Conservation (phyloP, 2,888 invertebrate species). For the Chorisops tibialis region DNA sequence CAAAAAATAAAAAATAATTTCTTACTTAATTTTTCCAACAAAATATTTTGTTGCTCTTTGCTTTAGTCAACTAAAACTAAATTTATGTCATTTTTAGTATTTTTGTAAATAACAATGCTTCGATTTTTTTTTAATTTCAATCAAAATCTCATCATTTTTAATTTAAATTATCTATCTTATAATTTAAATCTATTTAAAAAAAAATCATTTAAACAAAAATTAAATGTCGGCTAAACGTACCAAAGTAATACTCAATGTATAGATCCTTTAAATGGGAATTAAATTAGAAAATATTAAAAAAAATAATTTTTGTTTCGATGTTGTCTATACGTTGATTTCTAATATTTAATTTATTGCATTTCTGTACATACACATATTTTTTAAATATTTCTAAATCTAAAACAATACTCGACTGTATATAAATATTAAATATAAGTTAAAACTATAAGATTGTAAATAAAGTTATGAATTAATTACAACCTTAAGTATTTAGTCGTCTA, state of each 20-base stretch:
- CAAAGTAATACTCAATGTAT: constrained; percentile 52
- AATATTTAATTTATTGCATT: no score
- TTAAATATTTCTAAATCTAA: background rate
- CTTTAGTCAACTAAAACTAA: background rate
- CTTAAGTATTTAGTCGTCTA: no score
- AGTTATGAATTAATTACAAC: no score
- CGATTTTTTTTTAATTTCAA: background rate
- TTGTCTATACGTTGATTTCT: no score
- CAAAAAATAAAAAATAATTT: constrained; percentile 4
- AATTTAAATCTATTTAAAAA: constrained; percentile 3
- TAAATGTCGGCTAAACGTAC: constrained; percentile 50
- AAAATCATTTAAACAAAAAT: constrained; percentile 2
- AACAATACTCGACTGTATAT: constrained; percentile 34
- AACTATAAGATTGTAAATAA: no score
- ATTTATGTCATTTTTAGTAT: background rate
- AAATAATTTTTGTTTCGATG: no score
- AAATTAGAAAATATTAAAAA: background rate
- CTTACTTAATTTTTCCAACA: no score
- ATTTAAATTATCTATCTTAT: background rate
- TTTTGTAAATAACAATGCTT: background rate
- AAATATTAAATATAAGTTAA: background rate
- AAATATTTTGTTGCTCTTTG: background rate
- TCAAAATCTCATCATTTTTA: background rate
- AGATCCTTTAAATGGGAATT: constrained; percentile 14
- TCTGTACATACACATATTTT: no score